Percentiles rank a stretch among this genome's conserved stretches.
Evolutionary conservation across 2,888 invertebrate species (phyloP).

Genomic region (Malthinus flaveolus): DNA sequence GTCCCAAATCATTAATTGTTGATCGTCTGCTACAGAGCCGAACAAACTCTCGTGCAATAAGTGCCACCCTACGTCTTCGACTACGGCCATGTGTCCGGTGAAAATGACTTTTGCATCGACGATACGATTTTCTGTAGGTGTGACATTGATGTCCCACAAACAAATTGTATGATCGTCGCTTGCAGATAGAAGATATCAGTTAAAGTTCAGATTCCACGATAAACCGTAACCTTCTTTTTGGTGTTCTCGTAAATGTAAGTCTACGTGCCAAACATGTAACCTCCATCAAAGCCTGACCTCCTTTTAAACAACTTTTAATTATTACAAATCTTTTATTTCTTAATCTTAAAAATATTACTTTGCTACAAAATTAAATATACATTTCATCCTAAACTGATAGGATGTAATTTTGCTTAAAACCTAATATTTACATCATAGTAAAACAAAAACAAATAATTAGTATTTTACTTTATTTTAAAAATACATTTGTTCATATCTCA

Average conservation of each 20-base stretch:
- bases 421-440: no score
- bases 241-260: slow-evolving; percentile 90
- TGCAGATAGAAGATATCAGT: slow-evolving; percentile 93
- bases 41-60: slow-evolving; percentile 96
- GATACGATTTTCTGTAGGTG: slow-evolving; percentile 90
- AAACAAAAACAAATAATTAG: background rate
- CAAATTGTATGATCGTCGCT: slow-evolving; percentile 99
- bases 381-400: no score
- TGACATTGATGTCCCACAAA: slow-evolving; percentile 98
- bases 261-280: no score
- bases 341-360: no score
- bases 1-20: slow-evolving; percentile 99
- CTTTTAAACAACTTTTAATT: no score
- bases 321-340: no score
- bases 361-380: no score
- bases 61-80: slow-evolving; percentile 99
- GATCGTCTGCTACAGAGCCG: slow-evolving; percentile 99
- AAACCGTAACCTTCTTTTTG: slow-evolving; percentile 97
- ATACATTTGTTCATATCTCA: slow-evolving; percentile 49
- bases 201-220: slow-evolving; percentile 98
- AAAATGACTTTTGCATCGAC: slow-evolving; percentile 99
- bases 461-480: no score
- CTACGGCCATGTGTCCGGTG: slow-evolving; percentile 96
- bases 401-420: no score
- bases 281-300: no score